Evolutionary conservation across 2,797 vertebrate species (phyloP).

Genomic region (Tauraco hartlaubi): DNA sequence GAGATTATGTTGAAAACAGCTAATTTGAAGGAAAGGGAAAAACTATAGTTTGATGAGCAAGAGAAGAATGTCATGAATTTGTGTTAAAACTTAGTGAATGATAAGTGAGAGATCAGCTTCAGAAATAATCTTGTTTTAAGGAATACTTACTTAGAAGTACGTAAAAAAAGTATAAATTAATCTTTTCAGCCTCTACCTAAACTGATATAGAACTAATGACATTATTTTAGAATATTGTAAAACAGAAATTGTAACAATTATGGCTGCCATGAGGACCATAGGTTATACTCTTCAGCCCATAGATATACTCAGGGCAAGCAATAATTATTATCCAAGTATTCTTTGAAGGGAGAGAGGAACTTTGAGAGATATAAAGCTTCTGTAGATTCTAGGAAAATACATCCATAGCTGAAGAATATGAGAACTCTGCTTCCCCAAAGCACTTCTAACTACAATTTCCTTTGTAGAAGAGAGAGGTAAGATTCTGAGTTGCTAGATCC

Average conservation of each 20-base stretch:
- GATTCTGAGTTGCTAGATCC: not conserved
- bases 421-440: not conserved
- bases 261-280: not conserved
- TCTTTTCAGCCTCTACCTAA: not conserved
- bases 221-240: not conserved
- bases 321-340: rapidly evolving
- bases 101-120: not conserved
- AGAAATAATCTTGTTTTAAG: not conserved
- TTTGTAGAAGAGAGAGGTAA: not conserved
- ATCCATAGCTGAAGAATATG: not conserved
- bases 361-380: not conserved
- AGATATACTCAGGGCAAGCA: not conserved
- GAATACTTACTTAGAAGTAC: not conserved
- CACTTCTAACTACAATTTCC: not conserved
- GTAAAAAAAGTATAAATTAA: not conserved
- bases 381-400: not conserved
- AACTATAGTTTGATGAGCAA: not conserved
- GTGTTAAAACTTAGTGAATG: not conserved
- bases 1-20: not conserved
- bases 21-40: not conserved
- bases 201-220: not conserved
- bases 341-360: not conserved
- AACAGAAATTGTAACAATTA: not conserved
- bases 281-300: not conserved
- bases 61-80: not conserved